These are phyloP conservation scores for Lagenorhynchus albirostris DNA, from an alignment of 2,113 vertebrate genomes.

Conservation along the genomic window DNA sequence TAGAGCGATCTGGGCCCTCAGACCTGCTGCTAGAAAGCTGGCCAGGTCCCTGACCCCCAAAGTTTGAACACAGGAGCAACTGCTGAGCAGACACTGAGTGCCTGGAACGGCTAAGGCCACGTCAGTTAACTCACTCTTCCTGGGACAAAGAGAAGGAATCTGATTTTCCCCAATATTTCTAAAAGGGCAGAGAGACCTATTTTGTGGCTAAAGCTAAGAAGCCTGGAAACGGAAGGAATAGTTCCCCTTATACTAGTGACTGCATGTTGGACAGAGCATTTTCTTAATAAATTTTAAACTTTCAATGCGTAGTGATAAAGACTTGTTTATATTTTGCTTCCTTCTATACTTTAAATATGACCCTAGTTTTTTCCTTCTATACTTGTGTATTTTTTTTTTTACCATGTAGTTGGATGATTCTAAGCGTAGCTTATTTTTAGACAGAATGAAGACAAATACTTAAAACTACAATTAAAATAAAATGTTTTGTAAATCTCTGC, in stretches of 20 bases:
- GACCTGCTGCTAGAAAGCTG: background rate
- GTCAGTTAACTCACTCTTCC: background rate
- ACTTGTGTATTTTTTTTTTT: background rate
- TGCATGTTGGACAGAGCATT: background rate
- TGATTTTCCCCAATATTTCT: background rate
- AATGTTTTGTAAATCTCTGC: background rate
- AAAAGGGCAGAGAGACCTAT: background rate
- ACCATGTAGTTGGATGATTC: background rate
- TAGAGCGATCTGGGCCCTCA: background rate
- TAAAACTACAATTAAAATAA: slow-evolving; percentile 35
- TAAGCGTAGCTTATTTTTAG: background rate
- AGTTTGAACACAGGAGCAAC: background rate
- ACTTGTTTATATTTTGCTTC: slow-evolving; percentile 26
- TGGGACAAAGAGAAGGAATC: background rate
- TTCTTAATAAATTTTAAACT: background rate
- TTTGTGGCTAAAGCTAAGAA: slow-evolving; percentile 4
- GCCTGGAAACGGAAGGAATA: background rate
- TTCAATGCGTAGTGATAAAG: background rate
- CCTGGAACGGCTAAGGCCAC: background rate
- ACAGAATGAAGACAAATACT: background rate
- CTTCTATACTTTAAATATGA: background rate
- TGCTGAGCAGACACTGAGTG: background rate
- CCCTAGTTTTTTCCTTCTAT: background rate
- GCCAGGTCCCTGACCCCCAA: background rate
- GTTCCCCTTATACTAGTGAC: background rate